phyloP scores from a whole-genome alignment of 2,797 vertebrate genomes.

The Spinus olivaceus region DNA sequence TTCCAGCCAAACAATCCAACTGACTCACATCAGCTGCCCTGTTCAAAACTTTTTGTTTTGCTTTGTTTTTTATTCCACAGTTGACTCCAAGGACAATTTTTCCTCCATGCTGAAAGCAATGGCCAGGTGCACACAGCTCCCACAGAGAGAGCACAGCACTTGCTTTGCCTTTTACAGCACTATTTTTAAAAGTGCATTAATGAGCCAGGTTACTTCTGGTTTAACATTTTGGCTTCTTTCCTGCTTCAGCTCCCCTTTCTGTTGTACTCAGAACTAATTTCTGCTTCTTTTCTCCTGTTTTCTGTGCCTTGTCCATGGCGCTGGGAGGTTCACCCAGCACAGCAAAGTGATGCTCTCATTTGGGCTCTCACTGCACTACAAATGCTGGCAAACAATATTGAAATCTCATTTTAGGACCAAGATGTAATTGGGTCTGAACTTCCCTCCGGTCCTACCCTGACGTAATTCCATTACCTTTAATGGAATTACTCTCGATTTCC shows the following conservation, averaged over 20 bases:
- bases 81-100: not conserved
- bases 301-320: not conserved
- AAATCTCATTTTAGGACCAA: constrained; percentile 43
- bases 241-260: not conserved
- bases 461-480: constrained; percentile 51
- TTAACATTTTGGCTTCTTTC: not conserved
- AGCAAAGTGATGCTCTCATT: not conserved
- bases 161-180: not conserved
- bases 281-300: not conserved
- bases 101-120: not conserved
- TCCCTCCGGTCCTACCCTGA: constrained; percentile 37
- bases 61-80: not conserved
- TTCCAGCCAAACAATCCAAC: not conserved
- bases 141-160: not conserved
- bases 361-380: not conserved
- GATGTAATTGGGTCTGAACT: constrained; percentile 46
- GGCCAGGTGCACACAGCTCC: not conserved
- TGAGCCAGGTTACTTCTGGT: not conserved
- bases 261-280: not conserved
- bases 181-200: not conserved
- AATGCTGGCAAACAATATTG: constrained; percentile 16
- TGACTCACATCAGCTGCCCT: not conserved
- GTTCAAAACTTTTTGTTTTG: not conserved
- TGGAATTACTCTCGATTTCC: constrained; percentile 52
- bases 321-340: not conserved